Conservation (phyloP, 2,113 vertebrate genomes). For the Pampusana beccarii region DNA sequence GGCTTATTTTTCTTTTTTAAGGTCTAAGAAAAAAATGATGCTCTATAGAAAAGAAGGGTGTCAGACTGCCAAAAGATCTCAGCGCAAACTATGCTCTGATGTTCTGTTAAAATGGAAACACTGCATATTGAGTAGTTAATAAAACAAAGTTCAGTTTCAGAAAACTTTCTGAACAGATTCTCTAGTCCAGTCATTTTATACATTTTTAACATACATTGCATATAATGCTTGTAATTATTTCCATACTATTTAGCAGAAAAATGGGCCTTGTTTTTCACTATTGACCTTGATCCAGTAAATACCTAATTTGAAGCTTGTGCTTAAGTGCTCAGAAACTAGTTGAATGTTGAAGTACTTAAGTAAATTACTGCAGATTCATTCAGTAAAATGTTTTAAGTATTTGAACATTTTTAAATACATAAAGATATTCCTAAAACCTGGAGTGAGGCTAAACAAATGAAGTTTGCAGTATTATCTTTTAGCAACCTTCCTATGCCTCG, state of each 20-base stretch:
- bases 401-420: not conserved
- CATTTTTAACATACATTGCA: not conserved
- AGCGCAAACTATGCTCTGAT: not conserved
- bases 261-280: not conserved
- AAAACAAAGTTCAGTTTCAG: not conserved
- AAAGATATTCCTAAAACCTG: constrained; percentile 37
- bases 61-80: not conserved
- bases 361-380: not conserved
- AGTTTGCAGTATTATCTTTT: not conserved
- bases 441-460: not conserved
- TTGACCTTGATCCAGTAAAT: not conserved
- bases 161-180: not conserved
- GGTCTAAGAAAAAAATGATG: not conserved
- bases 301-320: not conserved
- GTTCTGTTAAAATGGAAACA: not conserved
- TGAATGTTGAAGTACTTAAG: not conserved
- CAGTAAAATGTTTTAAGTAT: not conserved
- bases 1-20: not conserved
- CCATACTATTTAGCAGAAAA: not conserved
- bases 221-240: not conserved
- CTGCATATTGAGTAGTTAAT: not conserved
- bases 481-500: not conserved
- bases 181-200: not conserved
- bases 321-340: not conserved
- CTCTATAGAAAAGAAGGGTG: not conserved